Base-by-base conservation (phyloP, 2,888 invertebrate species). In the Dilophus febrilis region DNA sequence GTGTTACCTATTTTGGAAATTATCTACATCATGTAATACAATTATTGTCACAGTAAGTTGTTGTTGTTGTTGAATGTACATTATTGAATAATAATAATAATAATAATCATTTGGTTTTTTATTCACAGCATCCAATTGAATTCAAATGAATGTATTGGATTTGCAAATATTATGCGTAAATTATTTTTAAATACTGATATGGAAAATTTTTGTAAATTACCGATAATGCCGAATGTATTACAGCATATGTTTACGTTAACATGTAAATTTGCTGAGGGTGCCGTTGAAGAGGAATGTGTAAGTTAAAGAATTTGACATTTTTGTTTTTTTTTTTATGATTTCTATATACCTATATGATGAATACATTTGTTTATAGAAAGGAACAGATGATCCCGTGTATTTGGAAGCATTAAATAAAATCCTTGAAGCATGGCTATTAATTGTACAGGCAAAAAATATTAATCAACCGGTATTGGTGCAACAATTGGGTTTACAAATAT, bases 391-490 rank as follows among this genome's bases (percentile, higher is more conserved):
- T 44, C 62, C 60, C 37, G 58, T 70, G 45, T 78, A 72, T 51
- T 70, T 70, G 56, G 78, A 80, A 51, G 76, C 80, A 0, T 73
- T 77, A 47, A 75, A 77, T 47, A 71, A 68, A 45, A 67, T 82
- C 56, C 59, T 81, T 44, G 74, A 75, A 50, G 70, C 75, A 0
- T 82, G 82, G 80, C 64, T 70, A 34, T 64, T 31, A 6, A 37
- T 43, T 10, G 28, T 41, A 11, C 43, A 43, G 34, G 41, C 31
- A 30, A 39, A 39, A 37, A 40, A 43, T 10, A 38, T 41, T n/a
- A 37, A 4, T 41, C 61, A 65, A 12, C 49, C 53, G 13, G 61
- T 64, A 37, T 56, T 64, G 45, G 49, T 54, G 27, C 47, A 55
- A 39, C 50, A 58, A 35, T 50, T 55, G 31, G 64, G 65, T 6